phyloP scores from a whole-genome alignment of 2,797 vertebrate species.

The Sebastes jordani region DNA sequence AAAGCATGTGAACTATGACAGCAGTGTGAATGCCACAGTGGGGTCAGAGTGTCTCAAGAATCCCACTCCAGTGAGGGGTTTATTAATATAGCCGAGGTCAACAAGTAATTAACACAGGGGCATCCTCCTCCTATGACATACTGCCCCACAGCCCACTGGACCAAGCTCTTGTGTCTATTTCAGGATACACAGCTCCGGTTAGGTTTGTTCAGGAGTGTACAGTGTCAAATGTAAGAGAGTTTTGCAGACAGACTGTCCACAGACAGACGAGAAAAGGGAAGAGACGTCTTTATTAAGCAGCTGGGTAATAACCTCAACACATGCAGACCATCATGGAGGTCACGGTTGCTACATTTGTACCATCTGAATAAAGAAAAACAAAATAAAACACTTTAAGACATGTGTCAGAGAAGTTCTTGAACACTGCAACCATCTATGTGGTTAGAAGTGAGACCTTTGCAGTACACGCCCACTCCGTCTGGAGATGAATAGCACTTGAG shows the following conservation, averaged over 20 bases:
- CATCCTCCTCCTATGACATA: conserved; percentile 25
- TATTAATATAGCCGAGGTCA: conserved; percentile 51
- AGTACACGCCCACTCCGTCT: neutral
- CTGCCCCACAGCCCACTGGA: conserved; percentile 10
- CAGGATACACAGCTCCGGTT: conserved; percentile 2
- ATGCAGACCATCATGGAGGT: conserved; percentile 4
- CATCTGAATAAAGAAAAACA: neutral
- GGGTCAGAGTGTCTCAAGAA: conserved; percentile 56
- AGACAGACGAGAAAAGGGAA: neutral
- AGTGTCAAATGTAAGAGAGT: neutral
- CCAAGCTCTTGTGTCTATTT: conserved; percentile 33
- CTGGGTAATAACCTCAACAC: neutral
- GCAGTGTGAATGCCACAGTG: conserved; percentile 39
- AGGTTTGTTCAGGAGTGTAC: conserved; percentile 32
- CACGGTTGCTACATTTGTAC: neutral
- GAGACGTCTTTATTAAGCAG: conserved; percentile 4
- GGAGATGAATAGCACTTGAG: conserved; percentile 16
- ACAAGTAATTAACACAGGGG: conserved; percentile 36
- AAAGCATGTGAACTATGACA: conserved; percentile 53
- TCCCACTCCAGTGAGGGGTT: conserved; percentile 34
- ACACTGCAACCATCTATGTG: neutral
- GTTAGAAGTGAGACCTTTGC: neutral
- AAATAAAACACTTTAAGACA: neutral
- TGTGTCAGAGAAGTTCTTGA: neutral
- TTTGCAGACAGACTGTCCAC: conserved; percentile 13